Evolutionary conservation across 2,888 invertebrate genomes (phyloP), one percentile per base, ranked within the genome.

Genomic region (Lypha dubia): DNA sequence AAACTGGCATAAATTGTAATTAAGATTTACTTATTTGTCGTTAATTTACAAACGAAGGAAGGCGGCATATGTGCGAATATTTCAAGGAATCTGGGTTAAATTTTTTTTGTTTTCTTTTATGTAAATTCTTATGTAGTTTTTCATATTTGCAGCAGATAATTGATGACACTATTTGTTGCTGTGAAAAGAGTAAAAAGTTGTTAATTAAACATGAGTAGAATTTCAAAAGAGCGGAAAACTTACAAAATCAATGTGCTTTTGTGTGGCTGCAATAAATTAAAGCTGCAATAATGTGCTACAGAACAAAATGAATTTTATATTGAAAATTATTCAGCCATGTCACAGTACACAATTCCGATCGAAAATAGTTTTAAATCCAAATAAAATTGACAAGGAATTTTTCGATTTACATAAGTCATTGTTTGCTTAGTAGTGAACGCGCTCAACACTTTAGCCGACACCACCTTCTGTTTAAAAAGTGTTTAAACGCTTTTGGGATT

Each of bases 111-210:
- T 11, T 38, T 58, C 56, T 28, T 49, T 20, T 24, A 13, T 28
- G 2, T 11, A 68, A 70, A 70, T 60, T 56, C 17, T 58, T 70
- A 63, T 20, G n/a, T 28, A 20, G 41, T 60, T 65, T 17, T 41
- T 62, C 24, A 20, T 63, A 51, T 65, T 49, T 67, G 15, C 22
- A 73, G 65, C 68, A 73, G 62, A 68, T 73, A 77, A 58, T 58
- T 67, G 73, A 84, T 81, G 81, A 77, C 80, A 84, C 73, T 58
- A 84, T 77, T 81, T 77, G 35, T 53, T 68, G 22, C 20, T 32
- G 28, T 49, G 60, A 60, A 74, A 46, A 17, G 49, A 74, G 24
- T 53, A 24, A 74, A 75, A 68, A 62, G 41, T 63, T 74, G 41
- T 63, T 74, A 68, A 80, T 74, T 80, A 68, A 67, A 74, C 53